These are phyloP conservation scores for Lampris incognitus DNA, from an alignment of 2,113 vertebrate genomes.

Conservation along the genomic window DNA sequence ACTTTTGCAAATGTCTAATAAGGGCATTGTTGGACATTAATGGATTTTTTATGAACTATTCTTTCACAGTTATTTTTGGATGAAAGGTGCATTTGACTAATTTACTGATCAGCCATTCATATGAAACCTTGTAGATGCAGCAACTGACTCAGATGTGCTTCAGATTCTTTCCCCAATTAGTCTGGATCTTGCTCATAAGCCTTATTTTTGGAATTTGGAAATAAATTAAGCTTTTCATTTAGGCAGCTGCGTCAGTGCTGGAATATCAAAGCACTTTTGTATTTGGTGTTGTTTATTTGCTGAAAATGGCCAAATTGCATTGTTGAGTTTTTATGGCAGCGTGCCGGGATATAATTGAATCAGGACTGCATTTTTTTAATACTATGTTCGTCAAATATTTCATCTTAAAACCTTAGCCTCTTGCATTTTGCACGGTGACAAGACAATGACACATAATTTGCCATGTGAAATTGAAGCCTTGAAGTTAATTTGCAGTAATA, in stretches of 20 bases:
- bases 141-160: slow-evolving; percentile 34
- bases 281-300: slow-evolving; percentile 51
- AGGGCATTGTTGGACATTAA: no score
- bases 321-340: slow-evolving; percentile 40
- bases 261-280: slow-evolving; percentile 37
- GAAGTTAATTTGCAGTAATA: slow-evolving; percentile 8
- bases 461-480: not conserved
- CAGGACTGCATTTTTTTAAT: slow-evolving; percentile 35
- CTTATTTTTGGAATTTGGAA: slow-evolving; percentile 34
- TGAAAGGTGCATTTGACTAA: not conserved
- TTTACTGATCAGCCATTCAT: not conserved
- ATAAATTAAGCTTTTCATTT: slow-evolving; percentile 60
- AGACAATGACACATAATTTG: slow-evolving; percentile 3
- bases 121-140: not conserved
- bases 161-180: slow-evolving; percentile 15
- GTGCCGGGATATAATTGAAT: slow-evolving; percentile 63
- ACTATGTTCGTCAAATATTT: slow-evolving; percentile 36
- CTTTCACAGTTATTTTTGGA: slow-evolving; percentile 5
- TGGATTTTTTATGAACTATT: not conserved
- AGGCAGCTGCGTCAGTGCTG: slow-evolving; percentile 49
- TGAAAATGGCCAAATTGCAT: slow-evolving; percentile 40
- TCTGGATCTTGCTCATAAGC: slow-evolving; percentile 49
- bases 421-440: not conserved
- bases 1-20: not conserved
- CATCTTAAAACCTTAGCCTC: slow-evolving; percentile 4